Conservation (phyloP, 2,888 invertebrate genomes). For the Parapristionchus giblindavisi region DNA sequence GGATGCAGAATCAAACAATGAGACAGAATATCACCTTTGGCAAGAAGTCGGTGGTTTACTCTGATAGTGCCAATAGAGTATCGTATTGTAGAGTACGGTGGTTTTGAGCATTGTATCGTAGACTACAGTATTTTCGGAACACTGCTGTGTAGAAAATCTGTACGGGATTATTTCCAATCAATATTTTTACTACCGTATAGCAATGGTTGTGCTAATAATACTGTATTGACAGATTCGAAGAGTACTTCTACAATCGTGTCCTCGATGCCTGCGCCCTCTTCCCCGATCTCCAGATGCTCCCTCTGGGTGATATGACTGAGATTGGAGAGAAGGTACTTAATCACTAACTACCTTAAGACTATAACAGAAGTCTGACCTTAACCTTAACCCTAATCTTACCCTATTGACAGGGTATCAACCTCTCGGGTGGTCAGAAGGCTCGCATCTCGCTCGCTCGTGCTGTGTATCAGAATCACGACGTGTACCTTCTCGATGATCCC, state of each 20-base stretch:
- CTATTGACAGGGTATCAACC: slow-evolving; percentile 62
- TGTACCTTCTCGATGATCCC: slow-evolving; percentile 95
- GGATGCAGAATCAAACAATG: slow-evolving; percentile 96
- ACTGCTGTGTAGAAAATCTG: too few species aligned
- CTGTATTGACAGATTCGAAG: slow-evolving; percentile 61
- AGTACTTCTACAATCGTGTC: slow-evolving; percentile 66
- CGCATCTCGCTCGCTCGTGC: slow-evolving; percentile 89
- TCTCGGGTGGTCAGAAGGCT: slow-evolving; percentile 71
- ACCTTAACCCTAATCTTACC: neutral
- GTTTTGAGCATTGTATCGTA: neutral
- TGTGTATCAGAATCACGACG: slow-evolving; percentile 86
- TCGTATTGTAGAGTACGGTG: neutral
- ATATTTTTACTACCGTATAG: neutral
- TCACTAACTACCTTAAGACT: neutral
- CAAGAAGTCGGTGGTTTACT: too few species aligned
- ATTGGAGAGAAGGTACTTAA: slow-evolving; percentile 65
- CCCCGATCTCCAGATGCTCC: slow-evolving; percentile 60
- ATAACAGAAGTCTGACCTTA: neutral
- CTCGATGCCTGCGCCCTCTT: slow-evolving; percentile 64
- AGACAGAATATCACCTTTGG: slow-evolving; percentile 89
- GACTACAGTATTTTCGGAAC: neutral
- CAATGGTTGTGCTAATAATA: neutral
- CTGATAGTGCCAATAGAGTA: neutral
- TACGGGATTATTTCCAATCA: too few species aligned
- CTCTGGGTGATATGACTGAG: slow-evolving; percentile 64